Conservation (phyloP, 2,113 vertebrate species). For the Gila orcuttii region DNA sequence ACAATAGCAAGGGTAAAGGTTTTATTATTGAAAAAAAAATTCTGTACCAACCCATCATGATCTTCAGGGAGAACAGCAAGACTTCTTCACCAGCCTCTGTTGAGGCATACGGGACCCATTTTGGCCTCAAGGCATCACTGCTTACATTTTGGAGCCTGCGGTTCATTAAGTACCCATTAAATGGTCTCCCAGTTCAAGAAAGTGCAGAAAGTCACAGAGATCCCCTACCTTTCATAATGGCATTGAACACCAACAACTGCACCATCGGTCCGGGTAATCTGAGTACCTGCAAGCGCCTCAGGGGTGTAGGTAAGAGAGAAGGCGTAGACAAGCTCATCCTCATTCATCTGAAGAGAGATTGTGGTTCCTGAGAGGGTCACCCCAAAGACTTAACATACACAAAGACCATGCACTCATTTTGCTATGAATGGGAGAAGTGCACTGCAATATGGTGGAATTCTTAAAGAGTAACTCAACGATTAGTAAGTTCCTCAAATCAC, state of each 20-base stretch:
- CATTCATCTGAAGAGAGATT: slow-evolving; percentile 59
- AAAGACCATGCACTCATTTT: no score
- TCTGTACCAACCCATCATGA: slow-evolving; percentile 54
- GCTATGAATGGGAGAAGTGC: no score
- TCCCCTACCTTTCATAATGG: neutral
- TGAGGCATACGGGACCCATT: slow-evolving; percentile 57
- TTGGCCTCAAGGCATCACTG: slow-evolving; percentile 57
- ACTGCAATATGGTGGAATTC: no score
- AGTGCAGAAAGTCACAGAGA: neutral
- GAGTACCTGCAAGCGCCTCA: neutral
- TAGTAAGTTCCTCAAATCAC: no score
- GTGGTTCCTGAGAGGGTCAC: no score
- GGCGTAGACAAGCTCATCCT: slow-evolving; percentile 64
- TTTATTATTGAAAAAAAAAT: no score
- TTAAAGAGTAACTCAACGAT: no score
- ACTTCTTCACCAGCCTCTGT: slow-evolving; percentile 51
- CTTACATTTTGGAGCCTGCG: slow-evolving; percentile 64
- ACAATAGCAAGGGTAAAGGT: no score
- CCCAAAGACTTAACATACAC: neutral
- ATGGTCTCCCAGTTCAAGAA: neutral
- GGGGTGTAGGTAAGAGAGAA: slow-evolving; percentile 57
- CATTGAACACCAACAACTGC: neutral
- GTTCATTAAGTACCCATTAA: neutral
- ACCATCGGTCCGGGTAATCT: neutral
- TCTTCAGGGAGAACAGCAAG: slow-evolving; percentile 62